A percentile compares a stretch with the other conserved stretches of the same genome.
Evolutionary conservation across 2,113 vertebrate species (phyloP).

Genomic region (Ammodytes dubius): DNA sequence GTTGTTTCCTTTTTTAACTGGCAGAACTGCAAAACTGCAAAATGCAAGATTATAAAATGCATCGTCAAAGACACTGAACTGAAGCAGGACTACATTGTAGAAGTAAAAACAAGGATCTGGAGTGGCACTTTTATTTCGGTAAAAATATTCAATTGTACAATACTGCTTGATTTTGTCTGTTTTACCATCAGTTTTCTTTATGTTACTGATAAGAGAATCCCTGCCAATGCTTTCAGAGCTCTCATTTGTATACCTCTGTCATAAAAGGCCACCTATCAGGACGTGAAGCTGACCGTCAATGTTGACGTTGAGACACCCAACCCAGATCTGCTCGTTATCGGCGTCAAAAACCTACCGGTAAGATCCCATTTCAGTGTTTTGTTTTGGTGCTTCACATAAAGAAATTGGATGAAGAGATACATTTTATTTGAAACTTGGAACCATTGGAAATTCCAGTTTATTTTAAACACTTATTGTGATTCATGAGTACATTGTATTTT

Average conservation of each 20-base stretch:
- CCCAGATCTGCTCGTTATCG: constrained; percentile 87
- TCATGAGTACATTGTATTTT: too few relatives aligned
- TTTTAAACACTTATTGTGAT: not conserved
- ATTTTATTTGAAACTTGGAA: not conserved
- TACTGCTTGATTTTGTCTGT: not conserved
- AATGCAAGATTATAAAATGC: constrained; percentile 87
- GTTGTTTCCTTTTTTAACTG: not conserved
- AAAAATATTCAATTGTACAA: constrained; percentile 66
- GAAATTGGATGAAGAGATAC: not conserved
- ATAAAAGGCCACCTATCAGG: constrained; percentile 88
- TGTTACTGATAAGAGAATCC: not conserved
- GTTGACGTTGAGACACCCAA: constrained; percentile 85
- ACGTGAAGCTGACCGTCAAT: constrained; percentile 81
- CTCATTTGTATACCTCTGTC: not conserved
- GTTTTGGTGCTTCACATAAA: too few relatives aligned
- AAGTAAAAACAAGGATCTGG: constrained; percentile 92
- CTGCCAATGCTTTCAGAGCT: not conserved
- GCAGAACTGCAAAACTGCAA: constrained; percentile 88
- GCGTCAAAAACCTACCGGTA: constrained; percentile 86
- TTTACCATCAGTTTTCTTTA: not conserved
- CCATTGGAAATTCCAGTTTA: not conserved
- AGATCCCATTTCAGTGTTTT: constrained; percentile 11
- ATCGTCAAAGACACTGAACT: constrained; percentile 84
- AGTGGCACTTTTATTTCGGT: constrained; percentile 90
- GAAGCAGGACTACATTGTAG: constrained; percentile 87